These are phyloP conservation scores for Polypedilum pembai DNA, from an alignment of 1,140 invertebrate species.

Conservation along the genomic window DNA sequence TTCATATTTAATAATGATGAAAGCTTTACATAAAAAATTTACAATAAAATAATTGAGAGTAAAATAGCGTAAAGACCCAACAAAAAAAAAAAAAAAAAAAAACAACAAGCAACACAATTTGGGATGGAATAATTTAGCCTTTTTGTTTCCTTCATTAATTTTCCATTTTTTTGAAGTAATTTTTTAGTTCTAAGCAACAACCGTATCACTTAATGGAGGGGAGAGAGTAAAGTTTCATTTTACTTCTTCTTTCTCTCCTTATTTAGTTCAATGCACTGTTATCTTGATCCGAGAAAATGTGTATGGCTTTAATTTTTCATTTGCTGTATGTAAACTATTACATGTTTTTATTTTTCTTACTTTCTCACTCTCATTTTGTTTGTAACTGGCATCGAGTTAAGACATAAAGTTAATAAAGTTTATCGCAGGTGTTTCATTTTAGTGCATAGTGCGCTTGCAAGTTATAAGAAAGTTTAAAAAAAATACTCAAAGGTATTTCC, in stretches of 20 bases:
- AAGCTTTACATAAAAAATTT: too few relatives aligned
- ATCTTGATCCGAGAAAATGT: slow-evolving; percentile 6
- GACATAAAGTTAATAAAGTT: not conserved
- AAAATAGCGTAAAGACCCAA: too few relatives aligned
- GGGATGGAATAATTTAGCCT: too few relatives aligned
- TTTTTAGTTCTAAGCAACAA: too few relatives aligned
- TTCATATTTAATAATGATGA: too few relatives aligned
- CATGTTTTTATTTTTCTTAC: not conserved
- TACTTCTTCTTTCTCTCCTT: not conserved
- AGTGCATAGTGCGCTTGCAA: slow-evolving; percentile 2
- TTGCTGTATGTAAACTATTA: not conserved
- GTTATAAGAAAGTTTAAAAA: not conserved
- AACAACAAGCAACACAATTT: too few relatives aligned
- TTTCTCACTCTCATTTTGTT: not conserved
- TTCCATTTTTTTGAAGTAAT: too few relatives aligned
- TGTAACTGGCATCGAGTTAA: slow-evolving; percentile 20
- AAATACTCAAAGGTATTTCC: not conserved
- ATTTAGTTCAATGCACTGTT: slow-evolving; percentile 25
- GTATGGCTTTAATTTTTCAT: slow-evolving; percentile 2
- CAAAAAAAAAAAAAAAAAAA: too few relatives aligned
- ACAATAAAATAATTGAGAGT: too few relatives aligned
- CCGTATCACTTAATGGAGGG: not conserved
- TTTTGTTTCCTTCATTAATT: too few relatives aligned
- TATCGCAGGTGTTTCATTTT: not conserved
- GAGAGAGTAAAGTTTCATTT: not conserved